phyloP scores from a whole-genome alignment of 2,888 invertebrate species.

The Ypsolopha sequella region DNA sequence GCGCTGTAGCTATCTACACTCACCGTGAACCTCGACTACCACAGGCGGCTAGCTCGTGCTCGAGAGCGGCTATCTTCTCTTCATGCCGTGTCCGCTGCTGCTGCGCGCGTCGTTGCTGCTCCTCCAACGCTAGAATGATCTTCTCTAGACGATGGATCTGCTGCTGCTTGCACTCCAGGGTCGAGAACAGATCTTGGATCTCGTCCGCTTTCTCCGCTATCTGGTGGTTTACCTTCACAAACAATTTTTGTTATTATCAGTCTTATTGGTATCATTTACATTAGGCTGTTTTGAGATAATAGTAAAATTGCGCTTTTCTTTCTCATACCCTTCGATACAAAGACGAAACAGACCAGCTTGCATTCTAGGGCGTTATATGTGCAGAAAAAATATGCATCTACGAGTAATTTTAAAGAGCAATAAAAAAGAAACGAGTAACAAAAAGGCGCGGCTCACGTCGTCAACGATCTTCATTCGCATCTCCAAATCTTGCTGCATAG shows the following conservation, averaged over 20 bases:
- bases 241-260: no score
- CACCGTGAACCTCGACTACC: constrained; percentile 11
- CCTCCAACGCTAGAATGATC: constrained; percentile 66
- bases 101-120: constrained; percentile 69
- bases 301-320: no score
- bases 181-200: constrained; percentile 60
- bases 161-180: constrained; percentile 65
- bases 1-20: constrained; percentile 14
- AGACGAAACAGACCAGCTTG: no score
- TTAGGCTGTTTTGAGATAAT: no score
- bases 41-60: constrained; percentile 56
- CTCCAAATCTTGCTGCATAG: constrained; percentile 52
- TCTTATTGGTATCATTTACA: no score
- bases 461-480: constrained; percentile 62
- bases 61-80: constrained; percentile 68
- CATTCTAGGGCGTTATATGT: no score
- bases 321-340: no score
- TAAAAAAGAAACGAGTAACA: background rate
- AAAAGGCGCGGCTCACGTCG: constrained; percentile 37
- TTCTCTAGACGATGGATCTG: constrained; percentile 69
- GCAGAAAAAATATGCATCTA: no score
- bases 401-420: no score
- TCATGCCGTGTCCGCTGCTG: constrained; percentile 71
- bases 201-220: constrained; percentile 63
- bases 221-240: constrained; percentile 55